These are phyloP conservation scores for Chesias legatella DNA, from an alignment of 2,888 invertebrate genomes.

Conservation along the genomic window DNA sequence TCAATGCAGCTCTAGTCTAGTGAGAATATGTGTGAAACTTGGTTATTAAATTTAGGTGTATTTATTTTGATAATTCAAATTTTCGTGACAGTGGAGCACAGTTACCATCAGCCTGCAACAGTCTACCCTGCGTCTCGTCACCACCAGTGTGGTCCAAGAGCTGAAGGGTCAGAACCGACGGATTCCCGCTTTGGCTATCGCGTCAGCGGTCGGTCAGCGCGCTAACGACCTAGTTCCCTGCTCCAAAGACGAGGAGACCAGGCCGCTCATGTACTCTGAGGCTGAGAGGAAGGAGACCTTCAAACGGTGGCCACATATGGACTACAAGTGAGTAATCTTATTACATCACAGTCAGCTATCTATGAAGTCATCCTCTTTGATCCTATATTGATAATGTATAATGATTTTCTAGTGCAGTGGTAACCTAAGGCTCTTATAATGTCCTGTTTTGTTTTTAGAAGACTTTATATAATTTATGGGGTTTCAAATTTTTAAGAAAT, in stretches of 20 bases:
- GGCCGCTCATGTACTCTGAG: slow-evolving; percentile 92
- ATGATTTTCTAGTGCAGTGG: no score
- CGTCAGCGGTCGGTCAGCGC: slow-evolving; percentile 93
- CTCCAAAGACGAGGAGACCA: slow-evolving; percentile 69
- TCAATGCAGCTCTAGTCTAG: no score
- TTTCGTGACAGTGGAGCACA: slow-evolving; percentile 93
- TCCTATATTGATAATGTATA: no score
- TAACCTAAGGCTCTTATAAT: no score
- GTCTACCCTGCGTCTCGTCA: slow-evolving; percentile 88
- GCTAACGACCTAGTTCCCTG: slow-evolving; percentile 87
- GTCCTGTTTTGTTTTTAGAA: no score
- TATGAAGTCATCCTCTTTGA: no score
- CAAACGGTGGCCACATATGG: slow-evolving; percentile 97
- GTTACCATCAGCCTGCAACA: slow-evolving; percentile 91
- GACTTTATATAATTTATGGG: no score
- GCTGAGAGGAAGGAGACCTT: slow-evolving; percentile 94
- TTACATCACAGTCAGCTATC: background rate
- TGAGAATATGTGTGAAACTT: no score
- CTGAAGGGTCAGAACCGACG: slow-evolving; percentile 90
- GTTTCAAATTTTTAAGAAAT: no score
- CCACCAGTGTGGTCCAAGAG: slow-evolving; percentile 89
- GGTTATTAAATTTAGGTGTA: no score
- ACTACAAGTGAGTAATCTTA: slow-evolving; percentile 88
- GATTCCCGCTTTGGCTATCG: slow-evolving; percentile 92
- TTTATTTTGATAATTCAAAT: no score